phyloP scores from a whole-genome alignment of 2,113 vertebrate species.

The Chloropsis hardwickii region DNA sequence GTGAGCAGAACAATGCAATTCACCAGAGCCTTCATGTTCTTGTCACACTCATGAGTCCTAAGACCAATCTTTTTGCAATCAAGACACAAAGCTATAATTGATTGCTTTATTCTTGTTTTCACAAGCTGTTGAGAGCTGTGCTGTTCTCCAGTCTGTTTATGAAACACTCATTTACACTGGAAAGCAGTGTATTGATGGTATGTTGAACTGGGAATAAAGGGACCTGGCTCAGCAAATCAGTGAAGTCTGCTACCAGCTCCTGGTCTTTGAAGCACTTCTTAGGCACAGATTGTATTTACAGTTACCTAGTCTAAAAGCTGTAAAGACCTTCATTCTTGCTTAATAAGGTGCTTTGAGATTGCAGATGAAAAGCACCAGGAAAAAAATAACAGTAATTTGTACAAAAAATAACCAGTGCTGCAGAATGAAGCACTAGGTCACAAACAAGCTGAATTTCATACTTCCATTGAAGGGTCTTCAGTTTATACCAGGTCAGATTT shows the following conservation, averaged over 20 bases:
- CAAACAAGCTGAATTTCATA: background rate
- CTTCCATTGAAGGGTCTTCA: background rate
- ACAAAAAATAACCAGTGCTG: background rate
- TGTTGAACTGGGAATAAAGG: background rate
- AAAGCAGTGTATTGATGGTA: background rate
- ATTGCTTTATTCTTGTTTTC: conserved; percentile 9
- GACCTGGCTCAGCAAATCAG: background rate
- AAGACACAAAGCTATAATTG: background rate
- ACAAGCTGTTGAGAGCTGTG: background rate
- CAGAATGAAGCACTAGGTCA: background rate
- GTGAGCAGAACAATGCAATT: background rate
- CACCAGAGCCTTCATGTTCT: background rate
- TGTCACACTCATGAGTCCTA: background rate
- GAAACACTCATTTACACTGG: background rate
- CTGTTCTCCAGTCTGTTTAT: background rate
- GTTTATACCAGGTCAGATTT: background rate
- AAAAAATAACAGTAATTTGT: background rate
- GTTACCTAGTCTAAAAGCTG: background rate
- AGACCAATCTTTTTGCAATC: background rate
- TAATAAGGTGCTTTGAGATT: background rate
- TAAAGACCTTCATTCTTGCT: background rate
- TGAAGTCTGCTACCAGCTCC: background rate
- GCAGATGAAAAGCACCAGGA: background rate
- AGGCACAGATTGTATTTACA: background rate
- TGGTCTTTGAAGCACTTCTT: background rate